Conservation (phyloP, 2,888 invertebrate genomes). For the Shargacucullia verbasci region DNA sequence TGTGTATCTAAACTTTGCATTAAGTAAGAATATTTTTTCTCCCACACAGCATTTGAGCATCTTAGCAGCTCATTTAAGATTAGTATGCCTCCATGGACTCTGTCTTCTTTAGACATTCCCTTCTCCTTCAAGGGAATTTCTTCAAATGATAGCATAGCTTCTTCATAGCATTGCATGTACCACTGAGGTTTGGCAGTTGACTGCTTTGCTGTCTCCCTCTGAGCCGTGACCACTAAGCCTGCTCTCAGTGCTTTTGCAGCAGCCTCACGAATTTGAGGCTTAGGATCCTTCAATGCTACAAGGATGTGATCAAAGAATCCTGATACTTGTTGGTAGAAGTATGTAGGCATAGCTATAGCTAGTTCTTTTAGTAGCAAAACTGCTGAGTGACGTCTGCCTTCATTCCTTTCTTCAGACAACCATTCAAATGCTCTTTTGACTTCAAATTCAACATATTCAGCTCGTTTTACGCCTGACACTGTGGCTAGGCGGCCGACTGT, state of each 20-base stretch:
- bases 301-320: constrained; percentile 98
- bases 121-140: constrained; percentile 91
- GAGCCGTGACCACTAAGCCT: constrained; percentile 97
- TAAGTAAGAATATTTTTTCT: constrained; percentile 92
- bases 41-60: constrained; percentile 96
- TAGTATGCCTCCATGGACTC: constrained; percentile 97
- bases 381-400: constrained; percentile 97
- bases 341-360: constrained; percentile 98
- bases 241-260: constrained; percentile 98
- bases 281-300: constrained; percentile 96
- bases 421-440: constrained; percentile 98
- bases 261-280: constrained; percentile 96
- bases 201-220: constrained; percentile 98
- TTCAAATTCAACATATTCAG: constrained; percentile 99
- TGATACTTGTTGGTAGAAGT: constrained; percentile 98
- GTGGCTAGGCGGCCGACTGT: constrained; percentile 98
- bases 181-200: constrained; percentile 96
- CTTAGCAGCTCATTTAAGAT: constrained; percentile 98
- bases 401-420: constrained; percentile 96
- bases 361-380: constrained; percentile 97
- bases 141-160: constrained; percentile 94
- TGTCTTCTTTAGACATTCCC: constrained; percentile 95
- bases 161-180: constrained; percentile 98
- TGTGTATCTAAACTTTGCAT: constrained; percentile 89
- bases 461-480: constrained; percentile 97